A percentile compares a stretch with the other conserved stretches of the same genome.
Evolutionary conservation across 1,140 invertebrate species (phyloP).

Genomic region (Psix sp.): DNA sequence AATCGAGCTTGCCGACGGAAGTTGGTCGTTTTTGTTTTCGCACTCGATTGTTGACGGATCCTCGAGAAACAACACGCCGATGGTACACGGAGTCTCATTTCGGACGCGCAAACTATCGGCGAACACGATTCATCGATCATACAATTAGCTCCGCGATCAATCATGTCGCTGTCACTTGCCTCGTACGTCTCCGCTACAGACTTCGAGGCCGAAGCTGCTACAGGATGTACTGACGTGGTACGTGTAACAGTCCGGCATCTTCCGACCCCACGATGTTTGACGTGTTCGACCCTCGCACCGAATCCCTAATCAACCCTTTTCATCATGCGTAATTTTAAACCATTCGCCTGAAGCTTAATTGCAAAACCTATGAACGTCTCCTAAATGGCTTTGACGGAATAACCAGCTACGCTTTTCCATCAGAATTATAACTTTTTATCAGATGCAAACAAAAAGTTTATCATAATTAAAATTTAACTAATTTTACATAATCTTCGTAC

Average conservation of each 20-base stretch:
- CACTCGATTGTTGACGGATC: no score
- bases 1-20: no score
- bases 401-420: slow-evolving; percentile 2
- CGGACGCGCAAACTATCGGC: slow-evolving; percentile 61
- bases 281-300: slow-evolving; percentile 71
- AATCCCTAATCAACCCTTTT: slow-evolving; percentile 78
- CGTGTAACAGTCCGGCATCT: slow-evolving; percentile 67
- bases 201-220: slow-evolving; percentile 47
- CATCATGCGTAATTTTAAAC: slow-evolving; percentile 74
- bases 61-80: no score
- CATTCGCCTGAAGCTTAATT: slow-evolving; percentile 53
- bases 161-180: slow-evolving; percentile 72
- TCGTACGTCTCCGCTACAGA: slow-evolving; percentile 60
- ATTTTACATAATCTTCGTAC: no score
- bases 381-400: slow-evolving; percentile 15
- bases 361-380: slow-evolving; percentile 43
- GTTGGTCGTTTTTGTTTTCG: no score
- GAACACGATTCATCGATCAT: slow-evolving; percentile 76
- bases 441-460: neutral
- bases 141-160: slow-evolving; percentile 75
- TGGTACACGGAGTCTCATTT: slow-evolving; percentile 20
- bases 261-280: slow-evolving; percentile 64
- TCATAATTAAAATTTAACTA: neutral
- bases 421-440: slow-evolving; percentile 12
- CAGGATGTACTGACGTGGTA: slow-evolving; percentile 54